Base-by-base conservation (phyloP, 1,140 invertebrate genomes). In the Aphidius ervi region DNA sequence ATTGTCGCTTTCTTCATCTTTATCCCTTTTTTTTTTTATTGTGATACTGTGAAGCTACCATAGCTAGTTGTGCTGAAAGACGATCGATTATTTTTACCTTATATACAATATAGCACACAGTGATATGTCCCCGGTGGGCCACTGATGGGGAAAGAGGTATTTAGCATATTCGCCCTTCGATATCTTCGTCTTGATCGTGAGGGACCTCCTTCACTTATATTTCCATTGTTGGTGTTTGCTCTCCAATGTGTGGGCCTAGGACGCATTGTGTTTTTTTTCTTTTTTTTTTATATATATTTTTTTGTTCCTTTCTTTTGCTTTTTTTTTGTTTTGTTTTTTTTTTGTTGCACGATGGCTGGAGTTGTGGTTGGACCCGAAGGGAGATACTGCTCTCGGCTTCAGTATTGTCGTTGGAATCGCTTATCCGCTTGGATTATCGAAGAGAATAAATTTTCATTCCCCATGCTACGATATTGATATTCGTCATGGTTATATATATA, bases 121-220 rank as follows among this genome's bases (percentile, higher is more conserved):
- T 31, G 23, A 31, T 31, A 31, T 31, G 23, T 31, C 23, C 23
- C 23, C 23, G 23, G 23, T 31, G 23, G 23, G 23, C 23, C 23
- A 31, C 2, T 31, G 23, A 31, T 31, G 23, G 20, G 61, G 64
- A 66, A 66, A 66, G 63, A 61, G 62, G 59, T 66, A 59, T 62
- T 66, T 66, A 63, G 65, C 65, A 66, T 66, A 66, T 63, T 66
- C 62, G 62, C 62, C 65, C 62, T 63, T 56, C 57, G 61, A 65
- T 63, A 63, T 65, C 64, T 58, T 61, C 31, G 58, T 52, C 56
- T 62, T 47, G 63, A 65, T 65, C 63, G 62, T 53, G 40, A 59
- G 37, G 56, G 41, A 48, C 48, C 49, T 47, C 58, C n/a, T 52
- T 45, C 46, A n/a, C 39, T 46, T 39, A 48, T 42, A 46, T 48